These are phyloP conservation scores for Apistogramma diplotaenia DNA, from an alignment of 2,113 vertebrate genomes.

Conservation along the genomic window DNA sequence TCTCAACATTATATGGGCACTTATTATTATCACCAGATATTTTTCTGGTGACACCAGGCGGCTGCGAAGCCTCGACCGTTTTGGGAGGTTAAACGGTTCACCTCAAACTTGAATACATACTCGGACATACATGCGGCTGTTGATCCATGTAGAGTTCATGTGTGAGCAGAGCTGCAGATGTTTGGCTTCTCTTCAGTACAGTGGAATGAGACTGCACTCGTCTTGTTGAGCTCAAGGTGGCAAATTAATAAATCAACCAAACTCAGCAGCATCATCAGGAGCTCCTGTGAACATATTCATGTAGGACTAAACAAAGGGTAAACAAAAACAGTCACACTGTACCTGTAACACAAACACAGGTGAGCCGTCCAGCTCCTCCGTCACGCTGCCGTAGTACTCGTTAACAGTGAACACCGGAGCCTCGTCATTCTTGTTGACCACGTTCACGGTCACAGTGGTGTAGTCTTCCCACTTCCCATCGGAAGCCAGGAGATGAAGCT, in stretches of 20 bases:
- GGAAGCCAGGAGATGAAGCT: conserved; percentile 85
- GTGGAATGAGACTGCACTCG: too few relatives aligned
- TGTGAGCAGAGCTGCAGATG: too few relatives aligned
- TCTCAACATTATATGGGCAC: too few relatives aligned
- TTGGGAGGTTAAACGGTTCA: background rate
- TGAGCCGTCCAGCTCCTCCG: conserved; percentile 83
- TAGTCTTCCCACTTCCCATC: conserved; percentile 92
- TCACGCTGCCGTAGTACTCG: conserved; percentile 88
- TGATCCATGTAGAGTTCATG: background rate
- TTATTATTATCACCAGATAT: too few relatives aligned
- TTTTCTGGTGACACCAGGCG: background rate
- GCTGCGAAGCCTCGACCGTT: background rate
- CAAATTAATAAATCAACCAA: background rate
- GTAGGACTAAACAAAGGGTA: background rate
- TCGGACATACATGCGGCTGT: background rate
- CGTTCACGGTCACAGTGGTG: conserved; percentile 78
- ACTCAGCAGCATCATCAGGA: background rate
- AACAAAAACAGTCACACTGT: background rate
- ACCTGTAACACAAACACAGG: conserved; percentile 89
- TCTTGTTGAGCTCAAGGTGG: background rate
- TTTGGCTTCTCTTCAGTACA: too few relatives aligned
- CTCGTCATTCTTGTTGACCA: conserved; percentile 90
- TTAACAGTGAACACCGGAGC: conserved; percentile 84
- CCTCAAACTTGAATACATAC: background rate
- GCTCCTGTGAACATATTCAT: background rate